Conservation (phyloP, 2,797 vertebrate genomes). For the Petrocephalus schoutedeni region DNA sequence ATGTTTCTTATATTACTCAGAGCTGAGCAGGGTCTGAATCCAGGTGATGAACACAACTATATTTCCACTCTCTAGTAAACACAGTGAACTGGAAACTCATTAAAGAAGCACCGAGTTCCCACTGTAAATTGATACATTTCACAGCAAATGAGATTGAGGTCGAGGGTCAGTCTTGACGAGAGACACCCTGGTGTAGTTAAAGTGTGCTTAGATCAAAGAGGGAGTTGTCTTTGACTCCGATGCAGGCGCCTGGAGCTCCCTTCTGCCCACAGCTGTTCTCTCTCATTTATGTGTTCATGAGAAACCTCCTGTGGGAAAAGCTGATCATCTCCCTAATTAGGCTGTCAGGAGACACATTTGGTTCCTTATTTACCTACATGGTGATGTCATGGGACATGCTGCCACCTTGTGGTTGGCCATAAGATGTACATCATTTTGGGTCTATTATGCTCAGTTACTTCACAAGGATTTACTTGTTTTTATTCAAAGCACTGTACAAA, state of each 20-base stretch:
- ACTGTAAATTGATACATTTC: background rate
- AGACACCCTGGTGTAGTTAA: background rate
- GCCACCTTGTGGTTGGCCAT: constrained; percentile 37
- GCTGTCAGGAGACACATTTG: background rate
- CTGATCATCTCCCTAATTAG: constrained; percentile 26
- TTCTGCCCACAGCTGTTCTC: background rate
- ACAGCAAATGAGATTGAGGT: background rate
- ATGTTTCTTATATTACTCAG: background rate
- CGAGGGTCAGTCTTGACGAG: background rate
- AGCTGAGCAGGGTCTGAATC: background rate
- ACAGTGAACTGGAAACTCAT: background rate
- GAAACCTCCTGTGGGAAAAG: constrained; percentile 18
- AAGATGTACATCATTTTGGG: background rate
- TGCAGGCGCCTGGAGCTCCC: background rate
- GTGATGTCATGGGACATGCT: constrained; percentile 19
- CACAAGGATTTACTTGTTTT: background rate
- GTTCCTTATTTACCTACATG: background rate
- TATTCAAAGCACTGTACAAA: background rate
- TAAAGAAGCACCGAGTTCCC: background rate
- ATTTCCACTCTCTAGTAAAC: background rate
- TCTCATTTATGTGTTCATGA: constrained; percentile 11
- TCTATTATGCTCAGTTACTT: background rate
- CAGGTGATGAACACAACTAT: background rate
- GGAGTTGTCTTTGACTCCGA: background rate
- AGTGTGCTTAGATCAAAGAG: constrained; percentile 29